A percentile compares a stretch with the other conserved stretches of the same genome.
phyloP scores from a whole-genome alignment of 2,888 invertebrate species.

The Ariolimax columbianus region DNA sequence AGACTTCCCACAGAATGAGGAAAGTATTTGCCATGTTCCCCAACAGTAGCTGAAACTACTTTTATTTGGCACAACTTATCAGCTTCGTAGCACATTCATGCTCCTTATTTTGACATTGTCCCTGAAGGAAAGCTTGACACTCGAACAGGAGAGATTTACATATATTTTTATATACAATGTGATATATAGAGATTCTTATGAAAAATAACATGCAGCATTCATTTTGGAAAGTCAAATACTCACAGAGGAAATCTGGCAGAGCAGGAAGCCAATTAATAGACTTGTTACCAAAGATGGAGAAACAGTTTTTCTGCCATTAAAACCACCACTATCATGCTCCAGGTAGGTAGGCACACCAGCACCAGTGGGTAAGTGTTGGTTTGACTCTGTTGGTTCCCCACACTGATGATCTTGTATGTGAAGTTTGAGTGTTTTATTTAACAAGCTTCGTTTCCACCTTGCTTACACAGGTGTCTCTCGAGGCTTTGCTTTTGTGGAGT shows the following conservation, averaged over 20 bases:
- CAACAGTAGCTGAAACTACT: too few species aligned
- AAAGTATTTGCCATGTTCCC: too few species aligned
- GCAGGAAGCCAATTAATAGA: not conserved
- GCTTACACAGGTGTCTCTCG: conserved; percentile 87
- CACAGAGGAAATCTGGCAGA: not conserved
- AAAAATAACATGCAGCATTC: too few species aligned
- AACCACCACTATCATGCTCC: not conserved
- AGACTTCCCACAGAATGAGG: too few species aligned
- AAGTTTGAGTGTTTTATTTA: conserved; percentile 55
- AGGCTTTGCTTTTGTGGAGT: conserved; percentile 95
- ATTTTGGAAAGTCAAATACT: not conserved
- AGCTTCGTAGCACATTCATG: too few species aligned
- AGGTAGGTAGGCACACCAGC: not conserved
- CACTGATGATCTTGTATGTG: conserved; percentile 39
- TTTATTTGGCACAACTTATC: too few species aligned
- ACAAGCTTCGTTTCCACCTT: conserved; percentile 55
- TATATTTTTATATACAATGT: too few species aligned
- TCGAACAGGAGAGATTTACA: too few species aligned
- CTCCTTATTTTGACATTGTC: too few species aligned
- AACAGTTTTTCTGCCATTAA: too few species aligned
- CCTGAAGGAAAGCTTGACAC: too few species aligned
- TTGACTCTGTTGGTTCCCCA: conserved; percentile 41
- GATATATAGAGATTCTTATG: too few species aligned
- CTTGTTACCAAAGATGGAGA: not conserved
- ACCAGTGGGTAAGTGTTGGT: conserved; percentile 29